Conservation (phyloP, 2,113 vertebrate genomes). For the rat (Rattus norvegicus) region DNA sequence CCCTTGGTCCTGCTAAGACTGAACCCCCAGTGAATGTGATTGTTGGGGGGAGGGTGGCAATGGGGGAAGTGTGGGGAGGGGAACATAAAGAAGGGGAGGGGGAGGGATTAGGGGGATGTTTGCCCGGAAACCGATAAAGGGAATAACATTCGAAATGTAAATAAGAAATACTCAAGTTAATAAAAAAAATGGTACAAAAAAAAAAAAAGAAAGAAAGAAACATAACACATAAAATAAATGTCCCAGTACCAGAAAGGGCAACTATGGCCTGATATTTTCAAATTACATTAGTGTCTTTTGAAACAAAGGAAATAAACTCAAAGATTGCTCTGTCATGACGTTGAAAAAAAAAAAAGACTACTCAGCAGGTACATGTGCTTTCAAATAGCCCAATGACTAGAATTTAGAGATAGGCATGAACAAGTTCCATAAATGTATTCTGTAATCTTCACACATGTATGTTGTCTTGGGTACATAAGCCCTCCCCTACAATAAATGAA, state of each 20-base stretch:
- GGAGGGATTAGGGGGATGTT: too few species aligned
- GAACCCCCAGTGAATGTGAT: too few species aligned
- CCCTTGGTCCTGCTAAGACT: too few species aligned
- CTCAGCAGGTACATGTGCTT: background rate
- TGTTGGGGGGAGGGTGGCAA: too few species aligned
- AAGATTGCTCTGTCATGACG: background rate
- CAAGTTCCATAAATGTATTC: background rate
- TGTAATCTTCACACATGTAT: background rate
- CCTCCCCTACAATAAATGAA: background rate
- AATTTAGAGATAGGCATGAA: background rate
- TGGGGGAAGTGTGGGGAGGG: too few species aligned
- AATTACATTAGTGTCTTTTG: background rate
- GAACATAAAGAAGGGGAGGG: too few species aligned
- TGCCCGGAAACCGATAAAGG: too few species aligned
- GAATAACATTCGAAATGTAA: too few species aligned
- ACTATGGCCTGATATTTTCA: background rate
- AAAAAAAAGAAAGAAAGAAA: too few species aligned
- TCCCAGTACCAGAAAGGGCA: background rate
- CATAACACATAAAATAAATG: background rate
- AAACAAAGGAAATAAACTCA: constrained; percentile 10
- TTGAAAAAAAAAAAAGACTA: background rate
- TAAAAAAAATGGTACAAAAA: too few species aligned
- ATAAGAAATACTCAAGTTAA: too few species aligned
- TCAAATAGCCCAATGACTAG: background rate
- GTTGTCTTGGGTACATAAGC: background rate